These are phyloP conservation scores for Nomada hirtipes DNA, from an alignment of 2,888 invertebrate genomes.

Conservation along the genomic window DNA sequence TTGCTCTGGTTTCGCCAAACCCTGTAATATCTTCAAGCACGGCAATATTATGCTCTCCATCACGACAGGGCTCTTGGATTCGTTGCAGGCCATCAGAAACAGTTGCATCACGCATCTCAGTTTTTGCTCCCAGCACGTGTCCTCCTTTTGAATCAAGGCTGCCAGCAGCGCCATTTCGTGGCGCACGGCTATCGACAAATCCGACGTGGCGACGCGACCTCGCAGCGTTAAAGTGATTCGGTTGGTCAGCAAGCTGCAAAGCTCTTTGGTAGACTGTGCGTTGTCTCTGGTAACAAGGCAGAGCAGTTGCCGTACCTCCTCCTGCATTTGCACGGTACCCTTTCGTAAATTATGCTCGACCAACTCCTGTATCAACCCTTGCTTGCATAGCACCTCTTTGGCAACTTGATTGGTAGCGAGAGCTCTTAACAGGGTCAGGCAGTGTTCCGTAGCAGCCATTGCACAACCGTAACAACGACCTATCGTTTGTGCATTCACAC, in stretches of 20 bases:
- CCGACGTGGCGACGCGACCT: conserved; percentile 91
- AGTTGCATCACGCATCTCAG: conserved; percentile 94
- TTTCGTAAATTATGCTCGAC: conserved; percentile 95
- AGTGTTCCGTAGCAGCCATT: conserved; percentile 96
- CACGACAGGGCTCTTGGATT: conserved; percentile 93
- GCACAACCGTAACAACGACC: conserved; percentile 95
- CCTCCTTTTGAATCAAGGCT: conserved; percentile 95
- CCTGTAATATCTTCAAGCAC: conserved; percentile 95
- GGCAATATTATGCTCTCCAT: conserved; percentile 96
- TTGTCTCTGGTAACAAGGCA: conserved; percentile 96
- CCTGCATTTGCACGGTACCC: conserved; percentile 93
- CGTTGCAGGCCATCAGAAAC: conserved; percentile 91
- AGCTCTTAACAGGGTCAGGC: conserved; percentile 95
- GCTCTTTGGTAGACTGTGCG: conserved; percentile 91
- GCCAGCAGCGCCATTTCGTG: conserved; percentile 96
- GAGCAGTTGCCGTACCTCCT: conserved; percentile 94
- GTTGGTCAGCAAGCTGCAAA: conserved; percentile 92
- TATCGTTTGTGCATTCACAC: conserved; percentile 39
- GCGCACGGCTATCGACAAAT: conserved; percentile 91
- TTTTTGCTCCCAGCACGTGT: conserved; percentile 97
- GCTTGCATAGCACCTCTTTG: conserved; percentile 91
- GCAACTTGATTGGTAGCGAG: conserved; percentile 92
- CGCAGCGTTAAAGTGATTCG: conserved; percentile 93
- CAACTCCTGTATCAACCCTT: conserved; percentile 95
- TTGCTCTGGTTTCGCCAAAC: conserved; percentile 89